Evolutionary conservation across 2,797 vertebrate species (phyloP).

Genomic region (Xiphorhynchus erythropygius): DNA sequence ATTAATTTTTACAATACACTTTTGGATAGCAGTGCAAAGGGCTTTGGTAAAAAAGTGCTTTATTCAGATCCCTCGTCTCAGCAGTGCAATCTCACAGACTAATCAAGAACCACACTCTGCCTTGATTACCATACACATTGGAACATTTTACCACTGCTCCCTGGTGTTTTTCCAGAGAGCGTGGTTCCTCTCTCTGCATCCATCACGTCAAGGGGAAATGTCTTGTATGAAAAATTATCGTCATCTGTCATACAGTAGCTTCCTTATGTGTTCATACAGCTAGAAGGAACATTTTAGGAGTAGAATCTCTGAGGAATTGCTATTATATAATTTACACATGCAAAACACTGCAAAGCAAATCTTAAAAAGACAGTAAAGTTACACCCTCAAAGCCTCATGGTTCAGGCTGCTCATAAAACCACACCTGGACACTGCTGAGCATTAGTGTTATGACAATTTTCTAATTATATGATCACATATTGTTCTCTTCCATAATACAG

Average conservation of each 20-base stretch:
- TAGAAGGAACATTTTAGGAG: constrained; percentile 30
- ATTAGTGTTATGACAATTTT: not conserved
- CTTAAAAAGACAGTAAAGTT: constrained; percentile 20
- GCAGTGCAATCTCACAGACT: constrained; percentile 44
- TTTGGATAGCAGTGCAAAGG: constrained; percentile 52
- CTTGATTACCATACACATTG: constrained; percentile 55
- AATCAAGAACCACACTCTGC: constrained; percentile 52
- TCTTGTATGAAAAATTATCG: constrained; percentile 49
- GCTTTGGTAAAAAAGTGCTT: constrained; percentile 47
- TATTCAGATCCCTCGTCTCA: constrained; percentile 1
- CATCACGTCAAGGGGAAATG: constrained; percentile 55
- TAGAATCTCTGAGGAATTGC: not conserved
- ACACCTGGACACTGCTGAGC: not conserved
- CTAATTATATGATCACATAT: constrained; percentile 27
- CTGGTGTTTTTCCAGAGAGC: constrained; percentile 28
- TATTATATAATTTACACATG: not conserved
- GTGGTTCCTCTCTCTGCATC: constrained; percentile 26
- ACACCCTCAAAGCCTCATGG: not conserved
- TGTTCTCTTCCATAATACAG: constrained; percentile 16
- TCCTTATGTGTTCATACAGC: constrained; percentile 9
- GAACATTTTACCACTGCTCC: constrained; percentile 35
- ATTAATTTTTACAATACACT: constrained; percentile 71
- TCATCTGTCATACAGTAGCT: constrained; percentile 50
- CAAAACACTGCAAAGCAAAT: not conserved
- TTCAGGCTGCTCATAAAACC: constrained; percentile 27